Evolutionary conservation across 1,140 invertebrate genomes (phyloP).

Genomic region (Pygmarrhopalites habei): DNA sequence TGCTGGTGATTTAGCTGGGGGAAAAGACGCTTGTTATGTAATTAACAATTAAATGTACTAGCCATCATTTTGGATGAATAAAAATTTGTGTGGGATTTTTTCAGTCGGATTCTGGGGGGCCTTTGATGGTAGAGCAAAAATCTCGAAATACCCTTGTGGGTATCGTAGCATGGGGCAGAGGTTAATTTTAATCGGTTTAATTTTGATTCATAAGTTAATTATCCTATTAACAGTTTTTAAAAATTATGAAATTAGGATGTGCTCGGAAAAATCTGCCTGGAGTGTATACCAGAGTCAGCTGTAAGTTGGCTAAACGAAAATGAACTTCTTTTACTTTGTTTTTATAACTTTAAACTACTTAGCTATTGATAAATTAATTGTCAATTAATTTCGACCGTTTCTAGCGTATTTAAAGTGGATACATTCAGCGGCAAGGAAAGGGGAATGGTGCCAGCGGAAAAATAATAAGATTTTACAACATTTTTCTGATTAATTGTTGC

Average conservation of each 20-base stretch:
- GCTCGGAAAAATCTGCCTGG: conserved; percentile 65
- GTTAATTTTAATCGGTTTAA: too few relatives aligned
- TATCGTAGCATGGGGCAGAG: conserved; percentile 67
- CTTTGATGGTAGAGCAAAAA: conserved; percentile 24
- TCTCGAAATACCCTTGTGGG: conserved; percentile 43
- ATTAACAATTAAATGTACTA: neutral
- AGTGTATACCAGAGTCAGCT: conserved; percentile 60
- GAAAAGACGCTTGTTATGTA: conserved; percentile 70
- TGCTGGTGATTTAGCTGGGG: conserved; percentile 58
- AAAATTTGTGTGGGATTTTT: neutral
- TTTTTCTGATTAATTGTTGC: too few relatives aligned
- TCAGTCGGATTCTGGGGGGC: conserved; percentile 35
- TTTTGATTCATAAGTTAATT: too few relatives aligned
- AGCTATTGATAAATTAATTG: neutral
- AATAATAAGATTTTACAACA: neutral
- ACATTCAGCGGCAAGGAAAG: neutral
- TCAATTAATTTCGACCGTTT: neutral
- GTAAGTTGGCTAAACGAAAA: neutral
- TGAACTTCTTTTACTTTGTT: neutral
- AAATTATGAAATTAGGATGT: conserved; percentile 49
- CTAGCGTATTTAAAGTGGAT: neutral
- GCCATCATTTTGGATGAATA: neutral
- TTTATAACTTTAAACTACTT: neutral
- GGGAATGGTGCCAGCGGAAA: neutral
- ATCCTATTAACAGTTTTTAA: too few relatives aligned